These are phyloP conservation scores for Drosophila tropicalis DNA, from an alignment of 1,140 invertebrate species.

Conservation along the genomic window DNA sequence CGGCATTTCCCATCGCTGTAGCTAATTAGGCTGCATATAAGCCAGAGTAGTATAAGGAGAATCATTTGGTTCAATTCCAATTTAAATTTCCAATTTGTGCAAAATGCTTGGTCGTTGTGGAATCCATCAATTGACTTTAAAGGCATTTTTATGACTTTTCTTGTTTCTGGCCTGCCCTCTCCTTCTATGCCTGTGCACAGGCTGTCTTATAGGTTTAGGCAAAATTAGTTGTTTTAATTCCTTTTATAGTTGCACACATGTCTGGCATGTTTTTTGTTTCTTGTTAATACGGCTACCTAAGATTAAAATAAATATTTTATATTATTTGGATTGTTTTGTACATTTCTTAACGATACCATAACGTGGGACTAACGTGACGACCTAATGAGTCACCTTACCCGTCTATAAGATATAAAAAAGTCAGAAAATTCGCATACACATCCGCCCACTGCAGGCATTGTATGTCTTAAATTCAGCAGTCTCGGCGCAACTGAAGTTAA, in stretches of 20 bases:
- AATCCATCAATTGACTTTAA: not conserved
- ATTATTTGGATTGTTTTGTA: not conserved
- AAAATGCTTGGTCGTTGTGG: slow-evolving; percentile 19
- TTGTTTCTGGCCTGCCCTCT: not conserved
- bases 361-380: too few relatives aligned
- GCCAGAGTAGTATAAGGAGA: slow-evolving; percentile 20
- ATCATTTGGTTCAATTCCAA: not conserved
- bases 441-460: too few relatives aligned
- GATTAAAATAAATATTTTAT: not conserved
- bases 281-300: not conserved
- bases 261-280: not conserved
- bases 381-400: too few relatives aligned
- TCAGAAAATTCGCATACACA: too few relatives aligned
- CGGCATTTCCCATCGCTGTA: slow-evolving; percentile 70
- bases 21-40: slow-evolving; percentile 30
- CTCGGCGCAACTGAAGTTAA: too few relatives aligned
- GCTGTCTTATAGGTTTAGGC: not conserved
- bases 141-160: not conserved
- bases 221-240: not conserved
- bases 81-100: slow-evolving; percentile 6
- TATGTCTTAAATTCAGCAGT: too few relatives aligned
- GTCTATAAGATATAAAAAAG: too few relatives aligned
- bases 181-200: not conserved
- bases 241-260: not conserved
- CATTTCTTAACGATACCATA: too few relatives aligned